Evolutionary conservation across 23 tunicate species (phyloP).

Genomic region (Clavelina lepadiformis): DNA sequence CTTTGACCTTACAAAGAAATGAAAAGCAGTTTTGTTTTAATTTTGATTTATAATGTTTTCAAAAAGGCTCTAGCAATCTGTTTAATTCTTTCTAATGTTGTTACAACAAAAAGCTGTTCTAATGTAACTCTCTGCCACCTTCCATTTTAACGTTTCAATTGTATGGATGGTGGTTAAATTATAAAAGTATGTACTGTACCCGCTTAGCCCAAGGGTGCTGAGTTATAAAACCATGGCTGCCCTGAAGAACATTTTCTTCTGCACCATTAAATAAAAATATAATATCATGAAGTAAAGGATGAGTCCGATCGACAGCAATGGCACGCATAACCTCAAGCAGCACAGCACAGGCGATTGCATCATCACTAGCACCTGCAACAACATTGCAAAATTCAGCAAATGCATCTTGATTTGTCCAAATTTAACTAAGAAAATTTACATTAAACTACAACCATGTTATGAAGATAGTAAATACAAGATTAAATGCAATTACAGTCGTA

Average conservation of each 20-base stretch:
- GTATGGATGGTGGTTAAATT: too few species aligned
- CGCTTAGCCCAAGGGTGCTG: slow-evolving; percentile 73
- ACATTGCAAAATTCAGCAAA: too few species aligned
- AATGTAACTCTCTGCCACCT: too few species aligned
- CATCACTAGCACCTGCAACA: slow-evolving; percentile 93
- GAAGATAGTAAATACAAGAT: too few species aligned
- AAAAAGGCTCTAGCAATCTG: neutral
- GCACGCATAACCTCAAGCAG: slow-evolving; percentile 79
- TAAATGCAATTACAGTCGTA: too few species aligned
- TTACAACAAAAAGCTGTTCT: neutral
- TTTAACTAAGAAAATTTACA: too few species aligned
- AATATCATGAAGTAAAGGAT: slow-evolving; percentile 43
- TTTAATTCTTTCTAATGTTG: neutral
- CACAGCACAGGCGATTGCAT: slow-evolving; percentile 85
- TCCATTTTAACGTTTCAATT: too few species aligned
- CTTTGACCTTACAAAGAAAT: slow-evolving; percentile 53
- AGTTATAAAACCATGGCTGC: slow-evolving; percentile 78
- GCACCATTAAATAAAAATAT: slow-evolving; percentile 90
- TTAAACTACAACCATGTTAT: too few species aligned
- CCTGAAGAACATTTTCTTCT: slow-evolving; percentile 87
- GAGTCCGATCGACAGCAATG: slow-evolving; percentile 21
- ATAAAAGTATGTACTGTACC: slow-evolving; percentile 27
- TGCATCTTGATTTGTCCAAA: too few species aligned
- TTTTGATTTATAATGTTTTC: neutral
- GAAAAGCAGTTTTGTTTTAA: too few species aligned